Conservation (phyloP, 2,797 vertebrate species). For the Bovichtus diacanthus region DNA sequence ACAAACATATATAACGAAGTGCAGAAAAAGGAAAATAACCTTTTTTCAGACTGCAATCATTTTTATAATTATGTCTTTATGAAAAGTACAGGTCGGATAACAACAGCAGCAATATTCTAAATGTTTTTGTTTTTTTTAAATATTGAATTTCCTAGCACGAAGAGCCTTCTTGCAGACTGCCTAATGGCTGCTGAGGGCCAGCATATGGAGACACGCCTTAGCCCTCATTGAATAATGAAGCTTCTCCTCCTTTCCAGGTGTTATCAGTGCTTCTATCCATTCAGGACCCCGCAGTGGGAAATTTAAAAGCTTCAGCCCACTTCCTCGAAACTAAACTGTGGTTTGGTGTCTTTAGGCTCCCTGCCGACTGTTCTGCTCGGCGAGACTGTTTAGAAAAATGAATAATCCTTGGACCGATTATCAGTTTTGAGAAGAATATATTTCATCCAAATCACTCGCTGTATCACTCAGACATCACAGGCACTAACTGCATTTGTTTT, state of each 20-base stretch:
- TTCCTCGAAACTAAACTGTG: constrained; percentile 5
- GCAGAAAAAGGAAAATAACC: neutral
- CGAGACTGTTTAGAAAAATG: neutral
- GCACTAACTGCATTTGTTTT: neutral
- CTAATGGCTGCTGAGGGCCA: constrained; percentile 63
- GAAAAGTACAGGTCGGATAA: constrained; percentile 1
- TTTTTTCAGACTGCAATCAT: constrained; percentile 3
- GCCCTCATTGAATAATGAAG: constrained; percentile 61
- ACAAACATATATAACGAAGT: neutral
- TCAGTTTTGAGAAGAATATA: neutral
- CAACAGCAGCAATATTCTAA: neutral
- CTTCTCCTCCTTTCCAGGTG: constrained; percentile 70
- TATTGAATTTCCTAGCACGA: constrained; percentile 7
- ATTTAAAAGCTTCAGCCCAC: constrained; percentile 6
- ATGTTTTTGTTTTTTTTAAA: neutral
- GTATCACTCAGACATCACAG: neutral
- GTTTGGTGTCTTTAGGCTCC: neutral
- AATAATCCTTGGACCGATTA: neutral
- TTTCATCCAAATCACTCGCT: neutral
- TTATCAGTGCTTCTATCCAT: constrained; percentile 28
- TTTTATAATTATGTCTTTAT: neutral
- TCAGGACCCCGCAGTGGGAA: constrained; percentile 17
- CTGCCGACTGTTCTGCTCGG: neutral
- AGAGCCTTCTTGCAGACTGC: constrained; percentile 6
- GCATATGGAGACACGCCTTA: constrained; percentile 66